A percentile compares a stretch with the other conserved stretches of the same genome.
phyloP scores from a whole-genome alignment of 1,140 invertebrate genomes.

The Lucilia sericata region DNA sequence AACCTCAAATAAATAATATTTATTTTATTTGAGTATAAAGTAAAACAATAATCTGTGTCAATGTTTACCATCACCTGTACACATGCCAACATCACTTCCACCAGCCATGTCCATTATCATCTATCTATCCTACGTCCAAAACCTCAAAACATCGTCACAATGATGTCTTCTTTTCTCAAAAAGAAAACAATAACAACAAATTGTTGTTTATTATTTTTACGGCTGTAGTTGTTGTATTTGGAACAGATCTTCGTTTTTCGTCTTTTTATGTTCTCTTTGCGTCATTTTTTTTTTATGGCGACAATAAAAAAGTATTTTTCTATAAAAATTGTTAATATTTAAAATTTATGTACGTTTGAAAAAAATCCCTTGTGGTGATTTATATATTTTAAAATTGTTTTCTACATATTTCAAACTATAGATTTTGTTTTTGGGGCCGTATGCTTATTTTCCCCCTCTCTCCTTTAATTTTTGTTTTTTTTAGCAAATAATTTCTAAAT shows the following conservation, averaged over 20 bases:
- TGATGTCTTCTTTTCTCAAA: no score
- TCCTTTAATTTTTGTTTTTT: no score
- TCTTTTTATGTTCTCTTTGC: slow-evolving; percentile 42
- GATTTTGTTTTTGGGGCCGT: no score
- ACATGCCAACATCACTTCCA: not conserved
- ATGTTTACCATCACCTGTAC: not conserved
- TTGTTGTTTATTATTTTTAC: slow-evolving; percentile 20
- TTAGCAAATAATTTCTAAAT: not conserved
- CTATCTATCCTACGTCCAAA: not conserved
- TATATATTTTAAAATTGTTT: slow-evolving; percentile 39
- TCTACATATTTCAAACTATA: not conserved
- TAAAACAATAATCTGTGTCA: not conserved
- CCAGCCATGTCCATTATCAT: not conserved
- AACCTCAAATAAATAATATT: no score
- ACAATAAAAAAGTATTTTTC: slow-evolving; percentile 37
- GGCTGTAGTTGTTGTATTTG: not conserved
- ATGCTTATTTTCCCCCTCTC: no score
- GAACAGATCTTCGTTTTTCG: not conserved
- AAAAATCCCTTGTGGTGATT: slow-evolving; percentile 39
- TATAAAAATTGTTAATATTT: slow-evolving; percentile 36
- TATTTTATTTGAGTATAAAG: no score
- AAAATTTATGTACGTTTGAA: slow-evolving; percentile 31
- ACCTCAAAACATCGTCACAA: not conserved
- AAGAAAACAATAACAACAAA: not conserved
- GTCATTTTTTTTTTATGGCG: slow-evolving; percentile 42